Base-by-base conservation (phyloP, 2,113 vertebrate genomes). In the Meles meles region DNA sequence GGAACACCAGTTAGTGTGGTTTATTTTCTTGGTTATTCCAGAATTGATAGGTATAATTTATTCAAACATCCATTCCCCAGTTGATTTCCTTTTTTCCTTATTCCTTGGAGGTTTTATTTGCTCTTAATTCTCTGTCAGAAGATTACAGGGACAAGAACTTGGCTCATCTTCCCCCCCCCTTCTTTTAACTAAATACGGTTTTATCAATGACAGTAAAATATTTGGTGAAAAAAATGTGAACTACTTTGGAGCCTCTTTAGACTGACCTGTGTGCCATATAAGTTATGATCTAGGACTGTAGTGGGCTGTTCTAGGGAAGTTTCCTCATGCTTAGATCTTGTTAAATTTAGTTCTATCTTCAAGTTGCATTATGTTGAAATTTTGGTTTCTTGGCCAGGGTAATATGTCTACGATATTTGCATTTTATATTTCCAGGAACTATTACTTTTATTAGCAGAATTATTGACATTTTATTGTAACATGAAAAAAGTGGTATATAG, bases 311-410 rank as follows among this genome's bases (percentile, higher is more conserved):
- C 3, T 44, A 44, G 27, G 25, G 67, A 52, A 18, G 10, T 39
- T 86, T 86, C 74, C 77, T 85, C 72, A 47, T 12, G 49, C 37
- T 61, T 4, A 80, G 63, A 44, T 80, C 34, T 79, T 83, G 59
- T 76, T 72, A 23, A 79, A 34, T 90, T 14, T 71, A 17, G 25
- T 76, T 95, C 9, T 86, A 2, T 44, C 3, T 61, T 72, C 14
- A 18, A 87, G 65, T 88, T 93, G 44, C 6, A 25, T 94, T 82
- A 67, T 94, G 49, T 67, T 87, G 52, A 61, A 83, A 80, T 76
- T 90, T 80, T 87, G 47, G 15, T 69, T 96, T 97, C 71, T 88
- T 93, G 69, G n/a, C n/a, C 74, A 47, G 86, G 72, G 34, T 39
- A 7, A 42, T 82, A 47, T 85, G 96, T 93, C 71, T 96, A 37